Evolutionary conservation across 2,113 vertebrate genomes (phyloP), one percentile per base, ranked within the genome.

Genomic region (Ailuropoda melanoleuca): DNA sequence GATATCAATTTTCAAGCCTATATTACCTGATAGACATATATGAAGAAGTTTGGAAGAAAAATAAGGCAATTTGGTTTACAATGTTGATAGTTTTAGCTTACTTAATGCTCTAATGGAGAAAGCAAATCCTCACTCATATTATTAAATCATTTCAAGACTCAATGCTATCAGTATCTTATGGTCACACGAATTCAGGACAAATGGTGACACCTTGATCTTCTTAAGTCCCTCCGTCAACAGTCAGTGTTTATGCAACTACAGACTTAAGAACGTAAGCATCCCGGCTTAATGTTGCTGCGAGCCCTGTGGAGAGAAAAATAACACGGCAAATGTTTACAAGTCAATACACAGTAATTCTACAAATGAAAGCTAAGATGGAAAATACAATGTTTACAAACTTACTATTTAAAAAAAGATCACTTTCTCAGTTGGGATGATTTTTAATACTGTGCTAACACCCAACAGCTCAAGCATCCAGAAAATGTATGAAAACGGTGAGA

Each of bases 21-120:
- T 99, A 99, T 99, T 99, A 99, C 99, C 99, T 99, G 99, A 99
- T 99, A 99, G 98, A 98, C 98, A 98, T 99, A 99, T 97, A 98
- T 98, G 99, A 99, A 99, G 99, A 99, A 99, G 98, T 99, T 99
- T 99, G 98, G 99, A 99, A 99, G 99, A 99, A 98, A 98, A 99
- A 98, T 99, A 99, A 99, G 99, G 99, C 99, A 99, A 99, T 99
- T 99, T 99, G 99, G 99, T 99, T 99, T 99, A 99, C 99, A 99
- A 99, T 98, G 98, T 98, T 98, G 99, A 99, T 99, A 99, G 98
- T 99, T 99, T 98, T 98, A 99, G 98, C 98, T 99, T 98, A 98
- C 99, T 99, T 99, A 99, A 99, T 98, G 98, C 98, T 99, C 98
- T 99, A 99, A 98, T 98, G 98, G 98, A 98, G 98, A 98, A 99